Evolutionary conservation across 1,140 invertebrate genomes (phyloP).

Genomic region (Solenopsis invicta): DNA sequence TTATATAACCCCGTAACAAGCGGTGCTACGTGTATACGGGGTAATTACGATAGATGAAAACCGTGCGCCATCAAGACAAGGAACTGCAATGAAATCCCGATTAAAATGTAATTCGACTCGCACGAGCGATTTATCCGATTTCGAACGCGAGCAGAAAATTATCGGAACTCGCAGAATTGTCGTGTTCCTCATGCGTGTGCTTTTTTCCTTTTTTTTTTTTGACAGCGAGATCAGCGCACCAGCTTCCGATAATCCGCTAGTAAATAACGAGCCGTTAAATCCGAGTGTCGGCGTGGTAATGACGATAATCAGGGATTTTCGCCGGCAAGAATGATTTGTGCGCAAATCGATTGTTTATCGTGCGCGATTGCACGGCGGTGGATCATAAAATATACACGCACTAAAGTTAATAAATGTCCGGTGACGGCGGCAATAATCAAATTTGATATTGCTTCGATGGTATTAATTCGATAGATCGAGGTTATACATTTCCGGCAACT

Average conservation of each 20-base stretch:
- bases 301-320: constrained; percentile 60
- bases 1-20: constrained; percentile 57
- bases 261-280: constrained; percentile 65
- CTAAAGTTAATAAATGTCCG: constrained; percentile 56
- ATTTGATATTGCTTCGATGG: constrained; percentile 45
- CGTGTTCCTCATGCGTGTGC: constrained; percentile 18
- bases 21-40: constrained; percentile 33
- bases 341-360: constrained; percentile 53
- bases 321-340: constrained; percentile 55
- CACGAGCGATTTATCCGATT: constrained; percentile 47
- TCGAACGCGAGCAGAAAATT: constrained; percentile 34
- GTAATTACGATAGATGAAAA: constrained; percentile 48
- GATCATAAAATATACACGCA: constrained; percentile 51
- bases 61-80: constrained; percentile 33
- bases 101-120: constrained; percentile 53
- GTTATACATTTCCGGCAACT: neutral
- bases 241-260: constrained; percentile 40
- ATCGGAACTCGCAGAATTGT: constrained; percentile 43
- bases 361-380: constrained; percentile 10
- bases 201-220: constrained; percentile 41
- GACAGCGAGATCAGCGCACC: constrained; percentile 30
- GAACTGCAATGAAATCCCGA: constrained; percentile 41
- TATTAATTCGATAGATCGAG: constrained; percentile 46
- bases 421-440: constrained; percentile 33
- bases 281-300: constrained; percentile 46